phyloP scores from a whole-genome alignment of 2,888 invertebrate genomes.

The Hermaeophaga mercurialis region DNA sequence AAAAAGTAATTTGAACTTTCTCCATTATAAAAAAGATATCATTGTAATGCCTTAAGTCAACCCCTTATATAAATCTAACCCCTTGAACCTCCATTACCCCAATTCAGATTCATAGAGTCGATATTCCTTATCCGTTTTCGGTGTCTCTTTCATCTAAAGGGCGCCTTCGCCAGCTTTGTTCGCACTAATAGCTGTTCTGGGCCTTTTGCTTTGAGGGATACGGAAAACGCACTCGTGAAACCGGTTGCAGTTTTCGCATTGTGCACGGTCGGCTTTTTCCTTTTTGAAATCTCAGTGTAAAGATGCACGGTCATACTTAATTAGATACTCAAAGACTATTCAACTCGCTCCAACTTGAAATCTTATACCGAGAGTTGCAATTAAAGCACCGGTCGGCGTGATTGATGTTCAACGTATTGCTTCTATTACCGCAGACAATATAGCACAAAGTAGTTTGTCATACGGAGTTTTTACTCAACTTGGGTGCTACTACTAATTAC shows the following conservation, averaged over 20 bases:
- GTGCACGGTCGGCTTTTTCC: neutral
- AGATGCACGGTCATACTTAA: slow-evolving; percentile 2
- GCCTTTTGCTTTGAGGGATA: slow-evolving; percentile 23
- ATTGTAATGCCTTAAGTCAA: too few species aligned
- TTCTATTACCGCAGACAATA: too few species aligned
- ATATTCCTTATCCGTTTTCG: slow-evolving; percentile 16
- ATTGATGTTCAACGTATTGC: too few species aligned
- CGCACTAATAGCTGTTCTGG: slow-evolving; percentile 25
- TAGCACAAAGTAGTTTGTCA: too few species aligned
- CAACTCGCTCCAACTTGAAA: too few species aligned
- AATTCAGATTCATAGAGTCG: slow-evolving; percentile 14
- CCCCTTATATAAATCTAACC: too few species aligned
- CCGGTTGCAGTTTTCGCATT: neutral
- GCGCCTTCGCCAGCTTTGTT: slow-evolving; percentile 19
- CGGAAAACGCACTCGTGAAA: slow-evolving; percentile 20
- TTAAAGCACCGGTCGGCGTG: too few species aligned
- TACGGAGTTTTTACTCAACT: too few species aligned
- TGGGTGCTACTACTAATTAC: too few species aligned
- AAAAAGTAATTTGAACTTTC: too few species aligned
- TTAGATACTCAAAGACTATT: slow-evolving; percentile 9
- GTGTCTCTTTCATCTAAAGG: slow-evolving; percentile 20
- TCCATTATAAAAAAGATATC: too few species aligned
- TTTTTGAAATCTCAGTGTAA: slow-evolving; percentile 3
- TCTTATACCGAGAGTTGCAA: too few species aligned
- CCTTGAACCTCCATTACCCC: neutral